Conservation (phyloP, 2,113 vertebrate species). For the Centropus bengalensis region DNA sequence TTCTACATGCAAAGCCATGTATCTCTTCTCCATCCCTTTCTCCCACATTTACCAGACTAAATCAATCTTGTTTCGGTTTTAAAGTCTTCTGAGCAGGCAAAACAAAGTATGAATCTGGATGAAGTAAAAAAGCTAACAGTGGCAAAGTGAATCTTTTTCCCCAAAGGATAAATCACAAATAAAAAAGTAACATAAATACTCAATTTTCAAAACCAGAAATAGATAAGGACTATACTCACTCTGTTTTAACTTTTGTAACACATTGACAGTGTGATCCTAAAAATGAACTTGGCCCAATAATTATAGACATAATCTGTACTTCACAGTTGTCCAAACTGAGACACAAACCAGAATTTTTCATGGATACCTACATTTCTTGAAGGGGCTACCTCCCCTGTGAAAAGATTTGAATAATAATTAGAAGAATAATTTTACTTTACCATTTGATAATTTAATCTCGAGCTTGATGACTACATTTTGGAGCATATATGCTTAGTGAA, state of each 20-base stretch:
- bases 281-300: background rate
- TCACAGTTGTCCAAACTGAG: background rate
- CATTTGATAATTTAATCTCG: background rate
- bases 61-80: background rate
- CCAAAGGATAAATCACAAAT: background rate
- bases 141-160: background rate
- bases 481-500: background rate
- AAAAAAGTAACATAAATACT: background rate
- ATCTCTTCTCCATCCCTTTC: background rate
- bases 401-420: background rate
- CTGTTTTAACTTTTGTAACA: background rate
- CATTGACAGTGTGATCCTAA: background rate
- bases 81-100: background rate
- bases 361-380: background rate
- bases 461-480: background rate
- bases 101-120: background rate
- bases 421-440: background rate
- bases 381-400: background rate
- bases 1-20: background rate
- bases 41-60: background rate
- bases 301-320: background rate
- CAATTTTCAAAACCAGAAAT: background rate
- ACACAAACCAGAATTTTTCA: background rate
- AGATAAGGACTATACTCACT: background rate
- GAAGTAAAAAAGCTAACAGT: background rate